phyloP scores from a whole-genome alignment of 1,140 invertebrate genomes.

The Lethrus apterus region DNA sequence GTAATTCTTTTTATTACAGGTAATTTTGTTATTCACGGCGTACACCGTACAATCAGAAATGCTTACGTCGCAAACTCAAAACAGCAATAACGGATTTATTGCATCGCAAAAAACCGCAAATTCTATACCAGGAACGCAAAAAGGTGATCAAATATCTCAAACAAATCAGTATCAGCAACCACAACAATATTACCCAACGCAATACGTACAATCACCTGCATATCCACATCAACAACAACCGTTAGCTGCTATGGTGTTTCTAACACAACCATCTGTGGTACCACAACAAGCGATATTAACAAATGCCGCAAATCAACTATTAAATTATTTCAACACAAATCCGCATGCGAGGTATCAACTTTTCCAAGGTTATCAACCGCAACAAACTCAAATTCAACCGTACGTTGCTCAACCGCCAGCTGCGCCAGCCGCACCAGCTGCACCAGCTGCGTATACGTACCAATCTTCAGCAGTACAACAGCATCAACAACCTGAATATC shows the following conservation, averaged over 20 bases:
- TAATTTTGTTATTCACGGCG: not conserved
- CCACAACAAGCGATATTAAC: conserved; percentile 21
- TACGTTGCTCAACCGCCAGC: conserved; percentile 11
- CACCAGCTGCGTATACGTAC: conserved; percentile 11
- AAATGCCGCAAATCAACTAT: conserved; percentile 25
- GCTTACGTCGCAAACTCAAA: conserved; percentile 7
- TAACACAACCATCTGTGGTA: conserved; percentile 31
- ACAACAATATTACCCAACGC: conserved; percentile 16
- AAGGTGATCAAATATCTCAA: conserved; percentile 10
- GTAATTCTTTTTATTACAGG: conserved; percentile 11
- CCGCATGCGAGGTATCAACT: conserved; percentile 26
- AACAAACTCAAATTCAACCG: conserved; percentile 16
- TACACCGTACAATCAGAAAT: conserved; percentile 1
- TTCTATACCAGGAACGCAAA: conserved; percentile 12
- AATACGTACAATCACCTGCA: conserved; percentile 18
- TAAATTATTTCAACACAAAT: conserved; percentile 30
- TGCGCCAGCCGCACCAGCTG: not conserved
- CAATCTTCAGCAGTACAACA: conserved; percentile 4
- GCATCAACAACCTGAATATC: conserved; percentile 7
- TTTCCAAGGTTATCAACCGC: conserved; percentile 21
- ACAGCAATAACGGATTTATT: conserved; percentile 3
- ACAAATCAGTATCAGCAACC: conserved; percentile 11
- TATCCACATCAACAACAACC: conserved; percentile 18
- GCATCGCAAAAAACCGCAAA: conserved; percentile 5
- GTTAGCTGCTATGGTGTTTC: conserved; percentile 31